These are phyloP conservation scores for Mus caroli DNA, from an alignment of 2,797 vertebrate species.

Conservation along the genomic window DNA sequence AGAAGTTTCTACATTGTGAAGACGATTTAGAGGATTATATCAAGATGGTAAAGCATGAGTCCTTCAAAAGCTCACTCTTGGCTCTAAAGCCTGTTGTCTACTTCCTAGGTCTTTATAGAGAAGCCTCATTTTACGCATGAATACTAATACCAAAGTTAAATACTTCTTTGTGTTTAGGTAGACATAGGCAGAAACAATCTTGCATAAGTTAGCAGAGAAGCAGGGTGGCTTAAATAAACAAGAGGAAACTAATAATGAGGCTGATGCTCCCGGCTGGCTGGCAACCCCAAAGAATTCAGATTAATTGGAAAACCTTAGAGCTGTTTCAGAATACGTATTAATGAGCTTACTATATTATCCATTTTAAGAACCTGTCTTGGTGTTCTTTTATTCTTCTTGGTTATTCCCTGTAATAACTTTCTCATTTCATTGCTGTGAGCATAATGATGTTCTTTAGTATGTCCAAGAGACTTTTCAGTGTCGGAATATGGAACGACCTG, in stretches of 20 bases:
- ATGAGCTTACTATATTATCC: slow-evolving; percentile 76
- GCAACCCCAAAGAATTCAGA: slow-evolving; percentile 66
- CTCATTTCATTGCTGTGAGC: slow-evolving; percentile 68
- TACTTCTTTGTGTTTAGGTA: slow-evolving; percentile 5
- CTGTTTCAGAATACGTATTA: slow-evolving; percentile 73
- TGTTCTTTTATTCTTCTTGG: slow-evolving; percentile 79
- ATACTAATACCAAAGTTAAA: neutral
- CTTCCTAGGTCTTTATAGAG: slow-evolving; percentile 28
- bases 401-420: slow-evolving; percentile 69
- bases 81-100: slow-evolving; percentile 38
- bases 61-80: neutral
- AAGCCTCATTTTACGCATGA: slow-evolving; percentile 5
- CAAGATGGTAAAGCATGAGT: neutral
- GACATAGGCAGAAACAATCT: slow-evolving; percentile 36
- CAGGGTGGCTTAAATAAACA: slow-evolving; percentile 56
- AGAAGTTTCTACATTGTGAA: slow-evolving; percentile 51
- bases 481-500: slow-evolving; percentile 78
- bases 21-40: slow-evolving; percentile 22
- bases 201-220: slow-evolving; percentile 48
- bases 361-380: slow-evolving; percentile 69
- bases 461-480: slow-evolving; percentile 77
- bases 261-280: slow-evolving; percentile 26
- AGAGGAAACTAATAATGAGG: slow-evolving; percentile 38
- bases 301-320: slow-evolving; percentile 73
- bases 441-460: slow-evolving; percentile 81